These are phyloP conservation scores for Sebastes trivittatus DNA, from an alignment of 2,797 vertebrate genomes.

Conservation along the genomic window DNA sequence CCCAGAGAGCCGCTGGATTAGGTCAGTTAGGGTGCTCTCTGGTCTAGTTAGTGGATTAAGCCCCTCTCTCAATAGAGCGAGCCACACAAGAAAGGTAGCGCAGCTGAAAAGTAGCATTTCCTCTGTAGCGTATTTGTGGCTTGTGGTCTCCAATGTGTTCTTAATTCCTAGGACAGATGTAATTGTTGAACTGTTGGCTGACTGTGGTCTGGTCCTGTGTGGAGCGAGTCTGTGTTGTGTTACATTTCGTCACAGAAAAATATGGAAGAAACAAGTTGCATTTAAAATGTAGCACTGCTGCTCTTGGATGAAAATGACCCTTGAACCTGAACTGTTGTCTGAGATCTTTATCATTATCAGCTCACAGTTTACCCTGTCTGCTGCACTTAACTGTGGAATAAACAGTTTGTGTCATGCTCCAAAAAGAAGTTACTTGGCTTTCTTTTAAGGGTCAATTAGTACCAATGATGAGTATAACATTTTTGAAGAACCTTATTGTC, in stretches of 20 bases:
- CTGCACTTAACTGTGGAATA: conserved; percentile 6
- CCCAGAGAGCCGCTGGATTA: conserved; percentile 67
- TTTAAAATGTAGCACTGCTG: conserved; percentile 20
- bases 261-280: conserved; percentile 23
- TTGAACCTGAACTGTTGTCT: conserved; percentile 21
- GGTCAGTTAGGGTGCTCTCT: conserved; percentile 72
- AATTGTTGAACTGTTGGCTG: conserved; percentile 61
- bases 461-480: conserved; percentile 31
- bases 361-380: background rate
- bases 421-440: background rate
- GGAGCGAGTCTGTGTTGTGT: conserved; percentile 50
- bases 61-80: conserved; percentile 48
- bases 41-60: conserved; percentile 76
- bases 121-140: conserved; percentile 54
- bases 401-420: background rate
- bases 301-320: conserved; percentile 17
- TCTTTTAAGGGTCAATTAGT: conserved; percentile 22
- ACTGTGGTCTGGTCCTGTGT: conserved; percentile 48
- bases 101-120: conserved; percentile 55
- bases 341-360: conserved; percentile 14
- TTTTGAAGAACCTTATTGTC: conserved; percentile 33
- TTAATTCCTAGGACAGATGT: conserved; percentile 65
- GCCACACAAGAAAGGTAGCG: conserved; percentile 50
- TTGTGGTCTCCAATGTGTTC: conserved; percentile 71
- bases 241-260: conserved; percentile 48